These are phyloP conservation scores for Rhincodon typus DNA, from an alignment of 2,797 vertebrate genomes.

Conservation along the genomic window DNA sequence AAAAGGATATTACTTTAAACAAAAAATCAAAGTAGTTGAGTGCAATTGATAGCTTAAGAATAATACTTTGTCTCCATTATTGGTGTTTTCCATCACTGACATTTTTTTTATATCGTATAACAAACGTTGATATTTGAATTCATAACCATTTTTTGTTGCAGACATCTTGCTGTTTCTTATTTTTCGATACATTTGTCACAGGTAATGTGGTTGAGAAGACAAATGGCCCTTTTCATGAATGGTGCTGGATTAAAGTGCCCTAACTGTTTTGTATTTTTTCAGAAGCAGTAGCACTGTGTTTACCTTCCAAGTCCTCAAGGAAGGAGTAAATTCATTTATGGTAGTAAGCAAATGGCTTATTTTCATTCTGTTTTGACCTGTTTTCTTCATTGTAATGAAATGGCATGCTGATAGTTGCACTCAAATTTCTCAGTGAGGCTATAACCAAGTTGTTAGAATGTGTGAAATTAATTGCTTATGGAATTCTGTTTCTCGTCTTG, in stretches of 20 bases:
- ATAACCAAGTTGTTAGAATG: background rate
- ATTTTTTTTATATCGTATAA: background rate
- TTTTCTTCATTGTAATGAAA: background rate
- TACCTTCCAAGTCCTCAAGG: constrained; percentile 20
- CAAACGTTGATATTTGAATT: constrained; percentile 36
- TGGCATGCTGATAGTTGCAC: background rate
- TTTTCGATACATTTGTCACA: constrained; percentile 37
- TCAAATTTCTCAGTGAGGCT: constrained; percentile 11
- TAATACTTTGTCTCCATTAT: constrained; percentile 25
- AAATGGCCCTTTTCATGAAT: constrained; percentile 29
- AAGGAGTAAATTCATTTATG: background rate
- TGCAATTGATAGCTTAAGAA: background rate
- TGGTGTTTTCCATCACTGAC: constrained; percentile 18
- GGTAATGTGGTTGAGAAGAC: constrained; percentile 37
- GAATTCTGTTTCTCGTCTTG: background rate
- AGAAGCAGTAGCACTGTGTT: background rate
- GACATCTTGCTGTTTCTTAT: constrained; percentile 18
- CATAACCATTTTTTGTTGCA: constrained; percentile 24
- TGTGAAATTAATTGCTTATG: constrained; percentile 28
- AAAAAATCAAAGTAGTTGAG: background rate
- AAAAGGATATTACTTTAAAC: background rate
- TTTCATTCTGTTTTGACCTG: background rate
- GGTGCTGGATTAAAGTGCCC: constrained; percentile 29
- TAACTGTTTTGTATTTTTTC: constrained; percentile 1
- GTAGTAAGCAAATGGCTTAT: background rate